A percentile compares a stretch with the other conserved stretches of the same genome.
phyloP scores from a whole-genome alignment of 1,140 invertebrate species.

The Eurosta solidaginis region DNA sequence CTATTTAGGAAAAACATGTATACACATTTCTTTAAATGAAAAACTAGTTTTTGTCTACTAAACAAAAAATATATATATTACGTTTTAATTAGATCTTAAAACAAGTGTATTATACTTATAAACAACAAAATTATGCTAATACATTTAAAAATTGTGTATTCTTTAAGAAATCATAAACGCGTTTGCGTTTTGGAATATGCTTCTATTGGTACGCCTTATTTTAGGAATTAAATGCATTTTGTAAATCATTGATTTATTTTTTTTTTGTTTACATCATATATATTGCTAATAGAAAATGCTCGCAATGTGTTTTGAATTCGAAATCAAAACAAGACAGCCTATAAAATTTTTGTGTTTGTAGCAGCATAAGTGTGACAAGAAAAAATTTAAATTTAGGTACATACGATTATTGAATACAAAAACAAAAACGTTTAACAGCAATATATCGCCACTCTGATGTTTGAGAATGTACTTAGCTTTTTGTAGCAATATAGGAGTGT shows the following conservation, averaged over 20 bases:
- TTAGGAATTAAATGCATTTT: neutral
- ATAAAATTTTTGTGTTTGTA: too few species aligned
- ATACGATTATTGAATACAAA: too few species aligned
- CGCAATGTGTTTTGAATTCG: too few species aligned
- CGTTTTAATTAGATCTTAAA: neutral
- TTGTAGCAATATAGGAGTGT: too few species aligned
- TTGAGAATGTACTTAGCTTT: too few species aligned
- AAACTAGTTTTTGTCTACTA: neutral
- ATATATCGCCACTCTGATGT: too few species aligned
- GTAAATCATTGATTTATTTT: slow-evolving; percentile 20
- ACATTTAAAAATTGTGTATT: neutral
- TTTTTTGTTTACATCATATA: neutral
- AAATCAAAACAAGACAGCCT: too few species aligned
- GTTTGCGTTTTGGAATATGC: neutral
- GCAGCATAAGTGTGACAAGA: too few species aligned
- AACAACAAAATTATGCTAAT: neutral
- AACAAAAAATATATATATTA: neutral
- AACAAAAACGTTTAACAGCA: too few species aligned
- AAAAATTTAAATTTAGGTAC: neutral
- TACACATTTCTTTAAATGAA: neutral
- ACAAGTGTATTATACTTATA: neutral
- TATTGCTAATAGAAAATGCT: too few species aligned
- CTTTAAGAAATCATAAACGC: neutral
- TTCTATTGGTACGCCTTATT: neutral
- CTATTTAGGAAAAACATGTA: neutral